Conservation (phyloP, 1,140 invertebrate genomes). For the Tetragonula clypearis region DNA sequence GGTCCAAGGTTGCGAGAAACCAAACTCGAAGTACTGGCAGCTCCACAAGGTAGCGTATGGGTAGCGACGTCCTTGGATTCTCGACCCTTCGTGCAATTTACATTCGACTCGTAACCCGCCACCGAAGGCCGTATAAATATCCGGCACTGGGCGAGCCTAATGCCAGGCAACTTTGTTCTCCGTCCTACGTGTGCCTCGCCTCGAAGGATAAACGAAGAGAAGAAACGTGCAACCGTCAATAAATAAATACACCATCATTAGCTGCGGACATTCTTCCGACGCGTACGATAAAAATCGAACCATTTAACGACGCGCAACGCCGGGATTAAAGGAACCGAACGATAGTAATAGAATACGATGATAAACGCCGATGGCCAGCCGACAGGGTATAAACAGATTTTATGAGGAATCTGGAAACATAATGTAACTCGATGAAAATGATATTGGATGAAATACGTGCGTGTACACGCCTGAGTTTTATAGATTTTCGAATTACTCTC, state of each 20-base stretch:
- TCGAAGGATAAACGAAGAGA: neutral
- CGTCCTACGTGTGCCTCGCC: neutral
- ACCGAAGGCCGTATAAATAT: constrained; percentile 60
- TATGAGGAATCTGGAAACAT: neutral
- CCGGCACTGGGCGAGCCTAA: constrained; percentile 45
- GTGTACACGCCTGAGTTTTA: neutral
- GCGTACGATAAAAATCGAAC: neutral
- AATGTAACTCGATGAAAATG: neutral
- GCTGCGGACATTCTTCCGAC: neutral
- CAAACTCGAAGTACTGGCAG: constrained; percentile 1
- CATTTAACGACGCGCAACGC: neutral
- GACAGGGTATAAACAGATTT: neutral
- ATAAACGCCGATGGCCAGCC: neutral
- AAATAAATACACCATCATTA: constrained; percentile 33
- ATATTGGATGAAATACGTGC: neutral
- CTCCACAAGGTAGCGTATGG: constrained; percentile 28
- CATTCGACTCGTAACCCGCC: constrained; percentile 62
- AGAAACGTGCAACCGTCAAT: constrained; percentile 20
- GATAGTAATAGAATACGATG: neutral
- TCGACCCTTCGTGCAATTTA: constrained; percentile 62
- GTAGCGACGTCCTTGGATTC: constrained; percentile 50
- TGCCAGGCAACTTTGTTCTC: constrained; percentile 35
- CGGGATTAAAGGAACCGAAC: neutral
- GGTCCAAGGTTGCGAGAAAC: constrained; percentile 50
- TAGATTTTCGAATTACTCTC: neutral